Base-by-base conservation (phyloP, 30 jellyfish, hydroid and myxozoan genomes). In the Aurelia coerulea region DNA sequence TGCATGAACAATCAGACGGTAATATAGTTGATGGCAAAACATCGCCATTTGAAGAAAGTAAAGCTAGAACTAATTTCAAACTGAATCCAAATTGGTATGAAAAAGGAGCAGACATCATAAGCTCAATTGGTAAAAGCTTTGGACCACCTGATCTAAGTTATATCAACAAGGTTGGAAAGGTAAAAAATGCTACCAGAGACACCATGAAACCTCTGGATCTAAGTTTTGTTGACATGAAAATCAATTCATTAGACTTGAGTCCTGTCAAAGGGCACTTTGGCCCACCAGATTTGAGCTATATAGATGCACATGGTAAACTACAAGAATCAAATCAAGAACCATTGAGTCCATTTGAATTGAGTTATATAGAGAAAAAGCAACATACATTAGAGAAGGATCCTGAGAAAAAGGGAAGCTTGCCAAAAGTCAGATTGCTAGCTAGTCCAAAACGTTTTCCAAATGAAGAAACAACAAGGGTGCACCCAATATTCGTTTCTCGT, bases 401-500 rank as follows among this genome's bases (percentile, higher is more conserved):
- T 17, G 11, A n/a, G 70, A 23, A n/a, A 60, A 60, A 60, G 6
- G 13, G 0, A 60, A 0, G 13, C 13, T 60, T 60, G 14, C 5
- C 33, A 60, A 60, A 60, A 23, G 70, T 11, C 70, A 13, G 34
- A 23, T 17, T 1, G 15, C 13, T 13, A n/a, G 14, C 31, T 17
- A 10, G 11, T 3, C 11, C 70, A 17, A 60, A 60, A 60, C 4
- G 35, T n/a, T n/a, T 5, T 23, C 33, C 33, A n/a, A 60, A 13
- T 60, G 70, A 6, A 60, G 70, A 60, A 60, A 17, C 70, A 60
- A 17, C 70, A 60, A 23, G 35, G 15, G 68, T 72, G 6, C 71
- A 33, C 41, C 67, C 83, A 19, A 53, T 59, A 37, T 68, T 69
- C 50, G 63, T 79, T 23, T 79, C 89, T 5, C 80, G 89, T 6